Base-by-base conservation (phyloP, 2,888 invertebrate species). In the Sinopyrophorus schimmeli region DNA sequence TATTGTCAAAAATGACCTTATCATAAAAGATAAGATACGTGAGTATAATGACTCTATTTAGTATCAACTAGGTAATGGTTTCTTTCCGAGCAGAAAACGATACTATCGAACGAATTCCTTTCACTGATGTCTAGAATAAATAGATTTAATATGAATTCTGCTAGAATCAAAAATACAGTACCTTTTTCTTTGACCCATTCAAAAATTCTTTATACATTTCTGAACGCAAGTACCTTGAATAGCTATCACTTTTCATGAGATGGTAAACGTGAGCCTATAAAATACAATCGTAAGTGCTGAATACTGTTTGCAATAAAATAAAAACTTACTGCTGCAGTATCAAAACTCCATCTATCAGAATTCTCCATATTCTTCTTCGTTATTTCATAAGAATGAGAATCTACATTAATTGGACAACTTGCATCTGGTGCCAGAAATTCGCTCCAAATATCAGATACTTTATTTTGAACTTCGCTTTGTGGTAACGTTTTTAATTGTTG, bases 201-300 rank as follows among this genome's bases (percentile, higher is more conserved):
- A 97, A 78, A 70, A 90, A 93, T 64, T 97, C 97, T 80, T 96
- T 96, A 77, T 98, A 99, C 90, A 96, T 93, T 63, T 98, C 98
- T 1, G 97, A 98, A 57, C 99, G 86, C 40, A 99, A 79, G 72
- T 98, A 99, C 61, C 99, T 82, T 41, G 96, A 96, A 72, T 99
- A 99, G 69, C 95, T 96, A 77, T 99, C 99, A 58, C 93, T 95
- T 73, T 98, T 98, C 99, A 99, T 99, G 62, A 99, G 79, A 69
- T 97, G 95, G 75, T 97, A 99, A 23, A 99, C 97, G 76, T 99
- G 99, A 4, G 95, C 92, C 94, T 95, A 78, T 6, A 75, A 68
- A 46, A 54, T 15, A 41, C 6, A 7, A 32, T 17, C n/a, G 23
- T 23, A 23, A 17, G 9, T 38, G 31, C 12, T 17, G 18, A 28